A percentile compares a stretch with the other conserved stretches of the same genome.
Evolutionary conservation across 2,113 vertebrate genomes (phyloP).

Genomic region (Alligator mississippiensis): DNA sequence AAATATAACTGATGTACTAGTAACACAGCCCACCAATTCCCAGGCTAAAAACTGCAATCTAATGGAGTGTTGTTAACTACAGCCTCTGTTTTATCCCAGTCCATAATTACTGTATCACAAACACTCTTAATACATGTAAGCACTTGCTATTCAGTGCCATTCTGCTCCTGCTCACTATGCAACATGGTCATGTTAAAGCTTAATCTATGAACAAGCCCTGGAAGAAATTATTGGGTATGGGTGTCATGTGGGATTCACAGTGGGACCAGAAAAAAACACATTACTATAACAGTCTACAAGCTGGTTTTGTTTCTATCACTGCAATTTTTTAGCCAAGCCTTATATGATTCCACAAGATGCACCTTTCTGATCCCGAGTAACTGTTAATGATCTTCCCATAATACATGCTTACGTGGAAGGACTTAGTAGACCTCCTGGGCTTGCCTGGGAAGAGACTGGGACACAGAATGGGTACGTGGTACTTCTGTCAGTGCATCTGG

Average conservation of each 20-base stretch:
- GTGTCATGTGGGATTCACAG: not conserved
- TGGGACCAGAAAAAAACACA: not conserved
- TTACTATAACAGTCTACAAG: not conserved
- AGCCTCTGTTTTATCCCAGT: not conserved
- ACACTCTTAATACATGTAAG: not conserved
- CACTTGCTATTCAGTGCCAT: not conserved
- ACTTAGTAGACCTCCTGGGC: not conserved
- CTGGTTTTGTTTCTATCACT: too few relatives aligned
- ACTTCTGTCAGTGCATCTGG: accelerated
- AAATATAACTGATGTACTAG: not conserved
- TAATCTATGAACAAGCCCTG: not conserved
- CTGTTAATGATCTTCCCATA: accelerated
- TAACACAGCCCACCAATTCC: not conserved
- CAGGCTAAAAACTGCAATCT: not conserved
- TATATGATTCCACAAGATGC: not conserved
- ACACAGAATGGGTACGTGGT: not conserved
- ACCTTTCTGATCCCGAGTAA: not conserved
- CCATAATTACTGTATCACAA: not conserved
- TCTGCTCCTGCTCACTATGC: not conserved
- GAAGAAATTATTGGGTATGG: not conserved
- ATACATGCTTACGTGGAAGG: constrained; percentile 50
- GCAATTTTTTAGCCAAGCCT: too few relatives aligned
- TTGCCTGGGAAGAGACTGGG: not conserved
- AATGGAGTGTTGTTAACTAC: not conserved
- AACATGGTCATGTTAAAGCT: not conserved